Conservation (phyloP, 2,113 vertebrate species). For the Ursus arctos region DNA sequence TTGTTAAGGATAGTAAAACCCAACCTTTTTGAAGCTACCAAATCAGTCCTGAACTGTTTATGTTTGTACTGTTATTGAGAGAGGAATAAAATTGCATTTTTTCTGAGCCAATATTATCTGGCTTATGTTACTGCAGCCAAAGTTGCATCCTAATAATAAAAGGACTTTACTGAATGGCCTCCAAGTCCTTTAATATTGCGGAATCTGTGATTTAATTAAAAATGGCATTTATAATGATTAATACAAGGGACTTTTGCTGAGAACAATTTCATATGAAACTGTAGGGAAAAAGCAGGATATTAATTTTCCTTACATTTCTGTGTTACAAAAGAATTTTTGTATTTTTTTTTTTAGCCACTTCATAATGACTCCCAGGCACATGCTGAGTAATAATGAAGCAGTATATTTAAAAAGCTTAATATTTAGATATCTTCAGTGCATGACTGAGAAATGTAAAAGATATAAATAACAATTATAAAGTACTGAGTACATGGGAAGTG, state of each 20-base stretch:
- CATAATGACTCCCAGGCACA: not conserved
- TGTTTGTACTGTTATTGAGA: not conserved
- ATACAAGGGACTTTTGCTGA: constrained; percentile 2
- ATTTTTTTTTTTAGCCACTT: not conserved
- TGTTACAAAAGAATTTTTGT: not conserved
- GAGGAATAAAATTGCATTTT: not conserved
- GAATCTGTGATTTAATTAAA: constrained; percentile 56
- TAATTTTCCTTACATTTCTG: constrained; percentile 39
- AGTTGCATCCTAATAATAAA: constrained; percentile 27
- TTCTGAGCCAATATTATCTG: not conserved
- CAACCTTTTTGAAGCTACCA: not conserved
- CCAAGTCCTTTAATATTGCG: constrained; percentile 24
- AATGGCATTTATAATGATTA: constrained; percentile 27
- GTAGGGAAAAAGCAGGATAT: constrained; percentile 11
- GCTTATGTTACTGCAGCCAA: not conserved
- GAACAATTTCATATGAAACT: constrained; percentile 35
- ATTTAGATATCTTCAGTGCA: not conserved
- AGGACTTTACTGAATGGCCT: not conserved
- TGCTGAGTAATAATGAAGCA: not conserved
- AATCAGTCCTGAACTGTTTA: not conserved
- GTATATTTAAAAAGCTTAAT: not conserved
- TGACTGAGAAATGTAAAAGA: not conserved
- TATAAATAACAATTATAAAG: not conserved
- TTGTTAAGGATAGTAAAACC: not conserved
- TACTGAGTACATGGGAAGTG: not conserved